A percentile compares a stretch with the other conserved stretches of the same genome.
Evolutionary conservation across 2,888 invertebrate species (phyloP).

Genomic region (Lymantria dispar): DNA sequence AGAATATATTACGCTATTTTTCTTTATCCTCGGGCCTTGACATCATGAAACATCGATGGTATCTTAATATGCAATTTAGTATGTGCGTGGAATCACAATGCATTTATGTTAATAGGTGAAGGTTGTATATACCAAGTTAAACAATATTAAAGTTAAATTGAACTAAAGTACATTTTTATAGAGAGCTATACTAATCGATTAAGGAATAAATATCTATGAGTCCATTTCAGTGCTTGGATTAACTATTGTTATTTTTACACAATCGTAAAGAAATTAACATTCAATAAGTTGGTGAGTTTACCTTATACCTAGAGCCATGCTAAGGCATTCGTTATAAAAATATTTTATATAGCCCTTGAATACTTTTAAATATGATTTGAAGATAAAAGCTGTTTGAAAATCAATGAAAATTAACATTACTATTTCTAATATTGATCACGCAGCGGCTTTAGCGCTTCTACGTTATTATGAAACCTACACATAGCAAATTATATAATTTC

Average conservation of each 20-base stretch:
- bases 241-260: too few relatives aligned
- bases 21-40: conserved; percentile 12
- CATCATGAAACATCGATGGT: conserved; percentile 10
- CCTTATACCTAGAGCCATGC: too few relatives aligned
- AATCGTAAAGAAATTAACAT: too few relatives aligned
- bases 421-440: conserved; percentile 17
- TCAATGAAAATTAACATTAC: conserved; percentile 70
- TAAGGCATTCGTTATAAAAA: too few relatives aligned
- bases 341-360: conserved; percentile 11
- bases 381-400: conserved; percentile 62
- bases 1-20: background rate
- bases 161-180: conserved; percentile 1
- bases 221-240: too few relatives aligned
- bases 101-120: conserved; percentile 26
- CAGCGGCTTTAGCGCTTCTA: conserved; percentile 52
- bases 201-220: too few relatives aligned
- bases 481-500: too few relatives aligned
- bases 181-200: too few relatives aligned
- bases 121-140: conserved; percentile 3
- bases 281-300: too few relatives aligned
- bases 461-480: background rate
- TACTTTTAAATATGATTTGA: conserved; percentile 46
- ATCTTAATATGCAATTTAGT: conserved; percentile 6
- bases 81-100: conserved; percentile 13
- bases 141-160: background rate